Conservation (phyloP, 1,140 invertebrate species). For the Samia ricini region DNA sequence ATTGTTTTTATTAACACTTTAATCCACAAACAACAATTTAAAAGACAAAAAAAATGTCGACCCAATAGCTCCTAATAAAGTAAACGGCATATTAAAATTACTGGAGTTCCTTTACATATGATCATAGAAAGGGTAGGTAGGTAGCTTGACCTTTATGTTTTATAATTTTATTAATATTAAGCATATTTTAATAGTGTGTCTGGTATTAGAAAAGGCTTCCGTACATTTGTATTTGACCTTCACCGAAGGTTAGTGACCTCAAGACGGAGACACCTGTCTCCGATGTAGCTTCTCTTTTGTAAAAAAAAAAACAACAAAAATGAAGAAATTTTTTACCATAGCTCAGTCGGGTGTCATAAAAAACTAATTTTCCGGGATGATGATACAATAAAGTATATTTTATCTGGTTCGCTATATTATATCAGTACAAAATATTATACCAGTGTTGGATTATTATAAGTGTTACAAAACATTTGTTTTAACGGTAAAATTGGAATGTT, state of each 20-base stretch:
- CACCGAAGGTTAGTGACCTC: conserved; percentile 20
- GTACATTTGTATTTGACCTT: conserved; percentile 20
- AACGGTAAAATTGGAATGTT: not conserved
- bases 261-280: conserved; percentile 18
- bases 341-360: conserved; percentile 17
- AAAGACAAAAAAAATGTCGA: too few species aligned
- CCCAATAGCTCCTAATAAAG: too few species aligned
- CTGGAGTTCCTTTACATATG: too few species aligned
- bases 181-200: too few species aligned
- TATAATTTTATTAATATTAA: too few species aligned
- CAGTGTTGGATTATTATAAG: not conserved
- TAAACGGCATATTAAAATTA: too few species aligned
- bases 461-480: not conserved
- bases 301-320: conserved; percentile 18
- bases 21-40: too few species aligned
- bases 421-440: conserved; percentile 1
- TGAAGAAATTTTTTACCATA: conserved; percentile 14
- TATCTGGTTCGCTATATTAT: not conserved
- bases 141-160: too few species aligned
- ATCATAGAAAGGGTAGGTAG: too few species aligned
- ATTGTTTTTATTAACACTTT: too few species aligned
- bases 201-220: not conserved
- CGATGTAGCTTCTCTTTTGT: conserved; percentile 12
- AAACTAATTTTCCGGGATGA: conserved; percentile 19
- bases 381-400: conserved; percentile 12